Base-by-base conservation (phyloP, 2,113 vertebrate species). In the Proterorhinus semilunaris region DNA sequence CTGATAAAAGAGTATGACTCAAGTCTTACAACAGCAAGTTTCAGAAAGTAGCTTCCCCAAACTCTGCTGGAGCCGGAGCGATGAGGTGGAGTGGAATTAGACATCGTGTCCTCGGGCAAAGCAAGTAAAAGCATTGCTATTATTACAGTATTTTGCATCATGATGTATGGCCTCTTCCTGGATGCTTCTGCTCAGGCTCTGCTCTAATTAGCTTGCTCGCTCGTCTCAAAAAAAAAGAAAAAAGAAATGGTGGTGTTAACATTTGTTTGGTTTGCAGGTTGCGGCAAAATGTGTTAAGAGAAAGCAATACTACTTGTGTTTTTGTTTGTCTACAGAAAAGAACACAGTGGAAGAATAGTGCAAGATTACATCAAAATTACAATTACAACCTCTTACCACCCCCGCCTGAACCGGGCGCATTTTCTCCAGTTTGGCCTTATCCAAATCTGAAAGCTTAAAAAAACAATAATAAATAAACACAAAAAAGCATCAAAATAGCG, bases 71-170 rank as follows among this genome's bases (percentile, higher is more conserved):
- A 36, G 46, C 36, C 2, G 49, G 2, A 58, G 62, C 63, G 5
- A 58, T 63, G 61, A 62, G 59, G 13, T 61, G 58, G 10, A 63
- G 65, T 17, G n/a, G 76, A 72, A 72, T 4, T 4, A 82, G 62
- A 67, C 16, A 2, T 42, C 68, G 9, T 55, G 67, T 61, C 82
- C 57, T 5, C 0, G 48, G 80, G 85, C 71, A 15, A 70, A 66
- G 13, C 59, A 16, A 65, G 62, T 4, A 52, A 69, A 71, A 77
- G 63, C 11, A 2, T 21, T 8, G 0, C 64, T 45, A 61, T 69
- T 76, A 71, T 87, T 88, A 81, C 87, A 80, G 76, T 79, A 78
- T 74, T 87, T 87, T 89, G 83, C 87, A 78, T 88, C 87, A 88
- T 87, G 77, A 75, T 75, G 1, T 66, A 77, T 73, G 17, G 57